Evolutionary conservation across 1,140 invertebrate species (phyloP), one percentile per base, ranked within the genome.

Genomic region (Trichogramma pretiosum): DNA sequence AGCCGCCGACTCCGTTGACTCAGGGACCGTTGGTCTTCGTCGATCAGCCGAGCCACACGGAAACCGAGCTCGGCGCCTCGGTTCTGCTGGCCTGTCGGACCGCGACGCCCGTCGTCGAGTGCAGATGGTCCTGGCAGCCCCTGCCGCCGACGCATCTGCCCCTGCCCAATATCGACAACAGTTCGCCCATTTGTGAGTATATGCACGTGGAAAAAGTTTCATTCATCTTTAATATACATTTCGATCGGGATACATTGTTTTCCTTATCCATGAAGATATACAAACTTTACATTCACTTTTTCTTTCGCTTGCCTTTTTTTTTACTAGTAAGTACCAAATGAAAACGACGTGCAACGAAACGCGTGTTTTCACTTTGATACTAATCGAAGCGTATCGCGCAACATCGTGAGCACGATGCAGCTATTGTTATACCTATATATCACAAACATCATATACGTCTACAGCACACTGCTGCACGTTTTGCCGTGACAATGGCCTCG

Each of bases 101-200:
- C 4, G 54, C 56, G 8, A 56, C 57, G 52, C 61, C 67, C 38
- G 68, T 72, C 11, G 56, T 53, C 28, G 67, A 71, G 40, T 71
- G 70, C 30, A 67, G 64, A 37, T 71, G 70, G 70, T 69, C 65
- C 36, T 72, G 70, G 70, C 62, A 61, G 16, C 62, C 67, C 19
- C 50, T 71, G 17, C 64, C 68, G 3, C 67, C 68, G 3, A 56
- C 61, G 22, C 60, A 67, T 42, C 52, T 70, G 28, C 68, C 68
- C 26, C 57, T 64, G 54, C 68, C 68, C 33, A 61, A 70, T 39
- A 61, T 62, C 41, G 68, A 60, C 46, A 58, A 64, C 35, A 55
- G 24, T 38, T 37, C 56, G 32, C 41, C 53, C 54, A 5, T 28
- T 39, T 3, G 18, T 1, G n/a, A n/a, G n/a, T n/a, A n/a, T n/a